A percentile compares a stretch with the other conserved stretches of the same genome.
phyloP scores from a whole-genome alignment of 2,888 invertebrate genomes.

The Drosophila incognita region DNA sequence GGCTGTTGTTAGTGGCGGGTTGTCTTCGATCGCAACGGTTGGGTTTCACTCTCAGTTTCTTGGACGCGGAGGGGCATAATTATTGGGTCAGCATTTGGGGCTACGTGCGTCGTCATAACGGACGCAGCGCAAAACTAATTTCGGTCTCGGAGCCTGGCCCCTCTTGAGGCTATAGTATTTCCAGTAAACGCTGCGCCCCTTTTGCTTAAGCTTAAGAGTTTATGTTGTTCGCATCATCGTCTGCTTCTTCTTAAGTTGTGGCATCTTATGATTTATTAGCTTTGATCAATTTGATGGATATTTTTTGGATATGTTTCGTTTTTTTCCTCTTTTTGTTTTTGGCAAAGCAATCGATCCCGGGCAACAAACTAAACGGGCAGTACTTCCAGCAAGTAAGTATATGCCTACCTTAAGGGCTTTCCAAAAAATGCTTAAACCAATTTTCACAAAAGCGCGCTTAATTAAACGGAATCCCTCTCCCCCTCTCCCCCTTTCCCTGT shows the following conservation, averaged over 20 bases:
- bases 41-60: conserved; percentile 83
- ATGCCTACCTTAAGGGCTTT: conserved; percentile 73
- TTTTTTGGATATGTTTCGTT: conserved; percentile 41
- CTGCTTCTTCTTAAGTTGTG: conserved; percentile 41
- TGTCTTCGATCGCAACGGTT: conserved; percentile 15
- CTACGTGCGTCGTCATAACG: conserved; percentile 68
- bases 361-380: conserved; percentile 6
- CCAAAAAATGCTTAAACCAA: conserved; percentile 79
- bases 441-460: conserved; percentile 74
- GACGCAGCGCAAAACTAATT: conserved; percentile 74
- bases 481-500: conserved; percentile 26
- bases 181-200: conserved; percentile 64
- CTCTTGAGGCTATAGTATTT: conserved; percentile 74
- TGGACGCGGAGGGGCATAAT: conserved; percentile 68
- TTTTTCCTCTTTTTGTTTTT: conserved; percentile 12
- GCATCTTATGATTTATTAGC: conserved; percentile 82
- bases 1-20: conserved; percentile 27
- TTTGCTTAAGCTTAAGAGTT: conserved; percentile 30
- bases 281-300: conserved; percentile 83
- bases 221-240: conserved; percentile 20
- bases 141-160: conserved; percentile 43
- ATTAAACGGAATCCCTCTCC: conserved; percentile 73
- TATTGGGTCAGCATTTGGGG: conserved; percentile 80
- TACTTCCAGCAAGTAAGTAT: conserved; percentile 33
- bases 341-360: conserved; percentile 56